Base-by-base conservation (phyloP, 2,888 invertebrate species). In the Dysmachus trigonus region DNA sequence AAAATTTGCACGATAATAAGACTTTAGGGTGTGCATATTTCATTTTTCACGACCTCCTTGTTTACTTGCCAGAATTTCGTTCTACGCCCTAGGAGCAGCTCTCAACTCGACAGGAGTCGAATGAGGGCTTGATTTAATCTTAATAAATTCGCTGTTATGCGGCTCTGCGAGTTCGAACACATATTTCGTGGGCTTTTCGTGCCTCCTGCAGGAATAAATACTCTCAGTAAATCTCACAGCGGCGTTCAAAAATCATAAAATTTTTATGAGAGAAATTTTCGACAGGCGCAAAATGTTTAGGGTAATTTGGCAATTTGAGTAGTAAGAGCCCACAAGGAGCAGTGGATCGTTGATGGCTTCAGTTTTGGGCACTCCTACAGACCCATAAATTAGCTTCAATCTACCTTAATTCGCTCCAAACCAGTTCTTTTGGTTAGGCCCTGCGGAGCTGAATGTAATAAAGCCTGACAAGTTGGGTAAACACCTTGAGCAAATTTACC, bases 401-500 rank as follows among this genome's bases (percentile, higher is more conserved):
- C 83, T 83, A 72, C 72, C 71, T 71, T 72, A 83, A 83, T 72
- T 83, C 41, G n/a, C 27, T 83, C 22, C 30, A 22, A 72, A 72
- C 35, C 83, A 38, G 72, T 83, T 18, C 83, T 41, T 82, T 35
- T 83, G 53, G 38, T 35, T 38, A 72, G 41, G 41, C 38, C 77
- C 72, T 83, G n/a, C 41, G 83, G 35, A 83, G 83, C 38, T 83
- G 41, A 72, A 72, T 72, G 71, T 83, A 83, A 83, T 83, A 83
- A 83, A 83, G 72, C 83, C 83, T 83, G 83, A 83, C 83, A 83
- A 83, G 72, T 83, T 83, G n/a, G 72, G 83, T 38, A 83, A 83
- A 83, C 83, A 83, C 38, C 83, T 83, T 83, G 83, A 83, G 83
- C 72, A 83, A 83, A 83, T 83, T 83, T 83, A 33, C 83, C 83